These are phyloP conservation scores for Prietella phreatophila DNA, from an alignment of 2,113 vertebrate species.

Conservation along the genomic window DNA sequence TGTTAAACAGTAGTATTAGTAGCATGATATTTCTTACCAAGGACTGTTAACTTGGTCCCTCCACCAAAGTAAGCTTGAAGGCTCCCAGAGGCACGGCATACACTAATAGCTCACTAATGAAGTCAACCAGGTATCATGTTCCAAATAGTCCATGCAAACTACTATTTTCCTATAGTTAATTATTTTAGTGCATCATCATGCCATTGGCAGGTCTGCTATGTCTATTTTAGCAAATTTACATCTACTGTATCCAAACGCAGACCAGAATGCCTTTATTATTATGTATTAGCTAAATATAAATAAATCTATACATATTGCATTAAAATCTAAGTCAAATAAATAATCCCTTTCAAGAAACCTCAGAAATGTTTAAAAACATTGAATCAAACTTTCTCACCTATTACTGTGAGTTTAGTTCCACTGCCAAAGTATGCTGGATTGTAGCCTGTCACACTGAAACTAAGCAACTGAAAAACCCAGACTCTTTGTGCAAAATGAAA, in stretches of 20 bases:
- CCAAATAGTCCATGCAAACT: not conserved
- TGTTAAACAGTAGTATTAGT: not conserved
- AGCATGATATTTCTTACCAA: slow-evolving; percentile 55
- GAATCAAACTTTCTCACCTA: slow-evolving; percentile 54
- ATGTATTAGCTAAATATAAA: not conserved
- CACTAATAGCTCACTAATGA: slow-evolving; percentile 8
- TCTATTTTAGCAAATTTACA: not conserved
- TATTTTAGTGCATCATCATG: not conserved
- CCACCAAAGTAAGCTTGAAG: slow-evolving; percentile 57
- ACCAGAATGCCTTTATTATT: not conserved
- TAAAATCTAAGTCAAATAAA: not conserved
- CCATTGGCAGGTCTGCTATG: not conserved
- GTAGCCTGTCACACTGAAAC: slow-evolving; percentile 47
- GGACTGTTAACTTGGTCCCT: slow-evolving; percentile 55
- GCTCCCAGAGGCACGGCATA: slow-evolving; percentile 28
- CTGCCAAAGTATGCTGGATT: slow-evolving; percentile 56
- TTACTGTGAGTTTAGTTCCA: slow-evolving; percentile 56
- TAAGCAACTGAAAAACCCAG: slow-evolving; percentile 65
- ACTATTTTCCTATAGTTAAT: not conserved
- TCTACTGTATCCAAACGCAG: not conserved
- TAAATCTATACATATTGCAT: not conserved
- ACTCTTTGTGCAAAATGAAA: not conserved
- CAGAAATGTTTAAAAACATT: not conserved
- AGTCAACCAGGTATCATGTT: not conserved
- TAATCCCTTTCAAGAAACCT: not conserved